A percentile compares a stretch with the other conserved stretches of the same genome.
These are phyloP conservation scores for Pocillopora damicornis DNA, from an alignment of 64 coral and sea anemone genomes.

Conservation along the genomic window DNA sequence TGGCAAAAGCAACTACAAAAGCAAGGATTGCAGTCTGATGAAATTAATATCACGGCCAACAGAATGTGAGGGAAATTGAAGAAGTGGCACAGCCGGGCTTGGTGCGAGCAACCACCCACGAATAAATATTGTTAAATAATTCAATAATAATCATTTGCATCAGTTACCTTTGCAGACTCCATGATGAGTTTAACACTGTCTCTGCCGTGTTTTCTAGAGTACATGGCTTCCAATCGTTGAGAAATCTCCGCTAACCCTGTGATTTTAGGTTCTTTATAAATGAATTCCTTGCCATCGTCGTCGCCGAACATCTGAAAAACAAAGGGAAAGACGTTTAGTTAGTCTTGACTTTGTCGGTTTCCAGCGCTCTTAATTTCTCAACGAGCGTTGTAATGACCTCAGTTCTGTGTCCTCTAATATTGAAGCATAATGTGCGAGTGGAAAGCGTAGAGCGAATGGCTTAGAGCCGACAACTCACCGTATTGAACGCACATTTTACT, in stretches of 20 bases:
- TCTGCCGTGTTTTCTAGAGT: constrained; percentile 61
- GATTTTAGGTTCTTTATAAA: constrained; percentile 98
- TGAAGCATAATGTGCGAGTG: too few relatives aligned
- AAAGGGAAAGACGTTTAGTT: background rate
- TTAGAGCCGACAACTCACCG: too few relatives aligned
- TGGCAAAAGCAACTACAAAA: too few relatives aligned
- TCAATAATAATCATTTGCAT: background rate
- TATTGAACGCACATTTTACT: too few relatives aligned
- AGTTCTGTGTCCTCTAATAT: too few relatives aligned
- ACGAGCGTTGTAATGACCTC: too few relatives aligned
- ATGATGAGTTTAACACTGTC: constrained; percentile 81
- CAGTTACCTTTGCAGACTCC: constrained; percentile 89
- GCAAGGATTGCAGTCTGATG: too few relatives aligned
- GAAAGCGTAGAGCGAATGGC: too few relatives aligned
- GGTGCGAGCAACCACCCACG: too few relatives aligned
- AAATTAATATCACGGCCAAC: too few relatives aligned
- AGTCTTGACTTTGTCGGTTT: background rate
- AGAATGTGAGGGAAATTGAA: too few relatives aligned
- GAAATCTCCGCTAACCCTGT: constrained; percentile 90
- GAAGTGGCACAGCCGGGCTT: background rate
- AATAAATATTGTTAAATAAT: background rate
- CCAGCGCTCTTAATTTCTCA: too few relatives aligned
- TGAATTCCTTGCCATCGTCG: constrained; percentile 93
- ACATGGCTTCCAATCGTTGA: constrained; percentile 77
- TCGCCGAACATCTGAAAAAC: constrained; percentile 55